A percentile compares a stretch with the other conserved stretches of the same genome.
Conservation (phyloP, 2,888 invertebrate genomes). For the Neria commutata region DNA sequence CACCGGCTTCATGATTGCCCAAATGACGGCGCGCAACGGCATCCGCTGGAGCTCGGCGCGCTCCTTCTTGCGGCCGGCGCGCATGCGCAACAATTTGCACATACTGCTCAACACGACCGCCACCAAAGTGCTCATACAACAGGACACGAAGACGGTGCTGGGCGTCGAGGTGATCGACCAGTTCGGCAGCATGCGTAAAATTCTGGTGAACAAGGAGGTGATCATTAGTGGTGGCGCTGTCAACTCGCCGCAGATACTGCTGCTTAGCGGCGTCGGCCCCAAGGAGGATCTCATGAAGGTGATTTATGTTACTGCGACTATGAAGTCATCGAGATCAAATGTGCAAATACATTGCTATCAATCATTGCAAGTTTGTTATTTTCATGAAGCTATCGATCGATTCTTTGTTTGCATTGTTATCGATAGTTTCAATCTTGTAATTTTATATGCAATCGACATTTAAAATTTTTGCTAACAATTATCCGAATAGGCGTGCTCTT, state of each 20-base stretch:
- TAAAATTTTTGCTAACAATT: no score
- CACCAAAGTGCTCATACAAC: slow-evolving; percentile 76
- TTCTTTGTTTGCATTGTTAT: no score
- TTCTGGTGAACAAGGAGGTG: slow-evolving; percentile 81
- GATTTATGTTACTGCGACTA: no score
- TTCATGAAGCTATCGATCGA: no score
- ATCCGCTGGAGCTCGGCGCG: slow-evolving; percentile 82
- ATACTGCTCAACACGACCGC: slow-evolving; percentile 84
- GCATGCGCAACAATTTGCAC: slow-evolving; percentile 77
- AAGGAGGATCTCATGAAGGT: slow-evolving; percentile 70
- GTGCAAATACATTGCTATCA: no score
- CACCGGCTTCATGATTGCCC: slow-evolving; percentile 86
- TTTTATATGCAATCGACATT: no score
- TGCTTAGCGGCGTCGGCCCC: slow-evolving; percentile 89
- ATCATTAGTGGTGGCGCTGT: slow-evolving; percentile 82
- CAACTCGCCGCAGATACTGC: slow-evolving; percentile 90
- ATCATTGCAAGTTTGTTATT: no score
- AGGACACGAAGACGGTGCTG: slow-evolving; percentile 73
- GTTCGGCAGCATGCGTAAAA: slow-evolving; percentile 65
- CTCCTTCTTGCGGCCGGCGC: slow-evolving; percentile 82
- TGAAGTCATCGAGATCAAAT: no score
- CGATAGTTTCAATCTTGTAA: no score
- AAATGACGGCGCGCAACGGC: slow-evolving; percentile 85
- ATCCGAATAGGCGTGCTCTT: no score
- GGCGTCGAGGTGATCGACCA: slow-evolving; percentile 71